These are phyloP conservation scores for Halcyon badia DNA, from an alignment of 2,797 vertebrate species.

Conservation along the genomic window DNA sequence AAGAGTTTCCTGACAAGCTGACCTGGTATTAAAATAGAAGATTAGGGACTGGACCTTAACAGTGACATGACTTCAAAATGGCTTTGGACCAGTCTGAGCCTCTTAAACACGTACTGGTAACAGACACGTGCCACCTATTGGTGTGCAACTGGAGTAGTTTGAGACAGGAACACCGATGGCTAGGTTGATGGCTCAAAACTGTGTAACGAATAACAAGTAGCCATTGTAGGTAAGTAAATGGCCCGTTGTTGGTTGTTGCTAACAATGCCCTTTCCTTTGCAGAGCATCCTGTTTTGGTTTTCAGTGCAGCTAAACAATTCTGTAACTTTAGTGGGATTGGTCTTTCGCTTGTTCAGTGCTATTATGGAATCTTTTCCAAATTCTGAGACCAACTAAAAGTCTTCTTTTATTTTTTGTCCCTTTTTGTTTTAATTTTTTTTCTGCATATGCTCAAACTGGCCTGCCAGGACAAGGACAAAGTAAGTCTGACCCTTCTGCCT, in stretches of 20 bases:
- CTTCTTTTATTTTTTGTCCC: constrained; percentile 38
- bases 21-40: not conserved
- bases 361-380: not conserved
- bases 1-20: not conserved
- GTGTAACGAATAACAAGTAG: not conserved
- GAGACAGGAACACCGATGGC: not conserved
- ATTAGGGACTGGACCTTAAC: not conserved
- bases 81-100: not conserved
- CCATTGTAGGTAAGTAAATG: not conserved
- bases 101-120: not conserved
- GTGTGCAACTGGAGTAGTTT: not conserved
- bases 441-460: constrained; percentile 72
- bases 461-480: constrained; percentile 87
- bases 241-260: not conserved
- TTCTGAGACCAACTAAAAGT: constrained; percentile 63
- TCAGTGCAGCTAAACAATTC: not conserved
- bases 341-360: constrained; percentile 12
- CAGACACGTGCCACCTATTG: not conserved
- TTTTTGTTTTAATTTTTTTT: constrained; percentile 65
- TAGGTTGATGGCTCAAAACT: not conserved
- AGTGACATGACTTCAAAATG: not conserved
- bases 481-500: constrained; percentile 78
- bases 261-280: not conserved
- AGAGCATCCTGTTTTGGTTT: not conserved
- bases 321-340: not conserved